A percentile compares a stretch with the other conserved stretches of the same genome.
These are phyloP conservation scores for Periophthalmus magnuspinnatus DNA, from an alignment of 2,797 vertebrate genomes.

Conservation along the genomic window DNA sequence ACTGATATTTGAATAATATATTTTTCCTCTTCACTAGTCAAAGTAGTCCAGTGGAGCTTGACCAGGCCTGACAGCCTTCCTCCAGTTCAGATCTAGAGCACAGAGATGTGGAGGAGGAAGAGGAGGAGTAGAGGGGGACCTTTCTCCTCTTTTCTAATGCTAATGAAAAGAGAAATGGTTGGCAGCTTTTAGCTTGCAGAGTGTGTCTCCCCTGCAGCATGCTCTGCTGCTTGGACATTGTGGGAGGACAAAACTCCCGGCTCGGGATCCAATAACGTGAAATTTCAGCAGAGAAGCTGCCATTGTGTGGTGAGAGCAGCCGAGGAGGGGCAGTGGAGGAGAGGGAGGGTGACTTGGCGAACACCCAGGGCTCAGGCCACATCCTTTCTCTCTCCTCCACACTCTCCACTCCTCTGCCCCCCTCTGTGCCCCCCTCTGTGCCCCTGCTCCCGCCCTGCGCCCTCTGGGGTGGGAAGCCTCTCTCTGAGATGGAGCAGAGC, in stretches of 20 bases:
- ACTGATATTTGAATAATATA: slow-evolving; percentile 67
- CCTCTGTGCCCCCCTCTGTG: slow-evolving; percentile 29
- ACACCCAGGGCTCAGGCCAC: slow-evolving; percentile 78
- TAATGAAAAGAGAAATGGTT: slow-evolving; percentile 84
- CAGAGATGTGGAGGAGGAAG: slow-evolving; percentile 65
- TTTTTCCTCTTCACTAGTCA: slow-evolving; percentile 42
- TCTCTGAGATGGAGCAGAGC: slow-evolving; percentile 70
- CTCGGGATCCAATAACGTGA: slow-evolving; percentile 84
- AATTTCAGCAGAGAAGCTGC: slow-evolving; percentile 84
- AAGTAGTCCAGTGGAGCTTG: slow-evolving; percentile 71
- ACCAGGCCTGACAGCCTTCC: slow-evolving; percentile 72
- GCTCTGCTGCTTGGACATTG: slow-evolving; percentile 84
- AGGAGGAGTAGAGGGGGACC: slow-evolving; percentile 42
- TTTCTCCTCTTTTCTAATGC: slow-evolving; percentile 78
- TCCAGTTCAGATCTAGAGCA: slow-evolving; percentile 68
- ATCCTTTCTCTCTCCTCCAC: slow-evolving; percentile 74
- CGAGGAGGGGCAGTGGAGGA: slow-evolving; percentile 67
- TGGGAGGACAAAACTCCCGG: slow-evolving; percentile 83
- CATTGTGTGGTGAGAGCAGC: slow-evolving; percentile 78
- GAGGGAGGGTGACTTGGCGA: slow-evolving; percentile 78
- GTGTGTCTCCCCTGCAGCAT: slow-evolving; percentile 83
- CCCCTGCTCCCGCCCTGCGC: slow-evolving; percentile 37
- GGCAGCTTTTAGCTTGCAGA: slow-evolving; percentile 83
- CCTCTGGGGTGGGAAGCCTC: slow-evolving; percentile 69
- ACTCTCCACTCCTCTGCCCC: slow-evolving; percentile 42